Conservation (phyloP, 2,888 invertebrate genomes). For the Lasioglossum oenotherae region DNA sequence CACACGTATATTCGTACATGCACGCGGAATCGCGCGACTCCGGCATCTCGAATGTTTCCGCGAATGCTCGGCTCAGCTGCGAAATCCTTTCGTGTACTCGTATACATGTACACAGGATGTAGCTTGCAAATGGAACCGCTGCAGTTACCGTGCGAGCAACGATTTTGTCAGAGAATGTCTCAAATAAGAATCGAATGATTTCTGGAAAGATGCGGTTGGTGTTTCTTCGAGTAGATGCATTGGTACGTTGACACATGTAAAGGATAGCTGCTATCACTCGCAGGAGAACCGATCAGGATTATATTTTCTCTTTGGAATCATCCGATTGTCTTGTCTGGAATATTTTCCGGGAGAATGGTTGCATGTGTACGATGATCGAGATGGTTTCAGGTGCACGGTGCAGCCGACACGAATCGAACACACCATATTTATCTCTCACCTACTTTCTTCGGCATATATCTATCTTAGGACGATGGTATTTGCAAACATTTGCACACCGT, state of each 20-base stretch:
- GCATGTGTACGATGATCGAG: neutral
- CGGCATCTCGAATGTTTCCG: neutral
- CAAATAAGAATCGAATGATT: neutral
- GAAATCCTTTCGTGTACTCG: neutral
- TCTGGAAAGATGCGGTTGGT: neutral
- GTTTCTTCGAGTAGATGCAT: neutral
- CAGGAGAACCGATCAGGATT: neutral
- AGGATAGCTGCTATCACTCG: neutral
- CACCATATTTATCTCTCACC: constrained; percentile 52
- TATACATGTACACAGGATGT: neutral
- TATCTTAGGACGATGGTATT: constrained; percentile 58
- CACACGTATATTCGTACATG: neutral
- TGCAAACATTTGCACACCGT: constrained; percentile 59
- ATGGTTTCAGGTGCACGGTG: neutral
- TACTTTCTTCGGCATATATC: constrained; percentile 51
- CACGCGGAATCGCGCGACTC: neutral
- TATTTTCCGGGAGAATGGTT: neutral
- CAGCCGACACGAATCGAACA: neutral
- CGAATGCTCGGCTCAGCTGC: neutral
- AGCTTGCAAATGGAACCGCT: neutral
- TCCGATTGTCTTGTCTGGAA: too few species aligned
- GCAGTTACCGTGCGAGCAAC: neutral
- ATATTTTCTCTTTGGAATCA: neutral
- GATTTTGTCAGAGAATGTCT: neutral
- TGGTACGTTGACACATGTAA: neutral